Conservation (phyloP, 1,140 invertebrate species). For the Mya arenaria region DNA sequence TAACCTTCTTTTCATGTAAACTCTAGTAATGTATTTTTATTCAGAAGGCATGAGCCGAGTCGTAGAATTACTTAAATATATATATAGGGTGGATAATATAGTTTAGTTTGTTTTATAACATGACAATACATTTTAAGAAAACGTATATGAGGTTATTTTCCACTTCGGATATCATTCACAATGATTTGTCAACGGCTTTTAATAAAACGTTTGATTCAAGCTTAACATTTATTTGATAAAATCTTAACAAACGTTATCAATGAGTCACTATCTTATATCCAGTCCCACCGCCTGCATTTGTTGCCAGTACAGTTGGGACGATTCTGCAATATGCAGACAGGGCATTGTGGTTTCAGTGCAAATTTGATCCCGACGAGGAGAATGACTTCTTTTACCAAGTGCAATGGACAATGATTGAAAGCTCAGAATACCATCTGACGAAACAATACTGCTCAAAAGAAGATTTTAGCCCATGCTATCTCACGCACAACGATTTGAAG, state of each 20-base stretch:
- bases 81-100: too few species aligned
- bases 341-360: not conserved
- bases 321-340: not conserved
- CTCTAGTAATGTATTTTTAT: too few species aligned
- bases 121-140: too few species aligned
- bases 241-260: not conserved
- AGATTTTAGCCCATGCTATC: not conserved
- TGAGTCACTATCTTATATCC: not conserved
- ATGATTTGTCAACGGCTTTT: not conserved
- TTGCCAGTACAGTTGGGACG: not conserved
- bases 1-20: too few species aligned
- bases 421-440: not conserved
- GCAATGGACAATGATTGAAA: not conserved
- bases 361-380: slow-evolving; percentile 2
- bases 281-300: slow-evolving; percentile 8
- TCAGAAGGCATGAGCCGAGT: too few species aligned
- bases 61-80: too few species aligned
- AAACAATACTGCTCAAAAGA: slow-evolving; percentile 3
- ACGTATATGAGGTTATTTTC: too few species aligned
- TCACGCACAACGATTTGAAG: slow-evolving; percentile 6
- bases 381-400: slow-evolving; percentile 18
- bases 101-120: too few species aligned
- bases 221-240: not conserved
- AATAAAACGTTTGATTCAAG: not conserved
- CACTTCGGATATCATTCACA: too few species aligned